Evolutionary conservation across 2,113 vertebrate genomes (phyloP), one percentile per base, ranked within the genome.

Genomic region (Spea bombifrons): DNA sequence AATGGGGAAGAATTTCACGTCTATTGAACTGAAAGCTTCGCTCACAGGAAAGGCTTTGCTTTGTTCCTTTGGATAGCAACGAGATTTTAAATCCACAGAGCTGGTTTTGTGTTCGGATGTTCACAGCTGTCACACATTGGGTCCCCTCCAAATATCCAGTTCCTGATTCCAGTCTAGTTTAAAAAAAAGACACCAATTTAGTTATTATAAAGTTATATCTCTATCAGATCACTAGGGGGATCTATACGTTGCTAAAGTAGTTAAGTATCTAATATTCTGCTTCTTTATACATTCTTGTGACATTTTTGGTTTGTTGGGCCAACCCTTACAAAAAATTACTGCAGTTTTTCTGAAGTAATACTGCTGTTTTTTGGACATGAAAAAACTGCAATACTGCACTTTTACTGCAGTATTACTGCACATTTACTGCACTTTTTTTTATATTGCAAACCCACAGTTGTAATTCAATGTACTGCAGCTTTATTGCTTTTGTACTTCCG

Each of bases 41-140:
- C 3, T 66, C 47, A 66, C 5, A 15, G 55, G 16, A 52, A 61
- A 5, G 61, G 3, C 59, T 57, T 12, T 63, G 3, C 16, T 80
- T 66, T 82, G 47, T 78, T 75, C 86, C 43, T 3, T 17, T 63
- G 0, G 30, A 30, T n/a, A 13, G 16, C 5, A 57, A 4, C 61
- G 59, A 4, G 8, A 43, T 80, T 72, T 76, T 61, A 50, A 69
- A 70, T 13, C 3, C 52, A 68, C 71, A 81, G 72, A 81, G 17
- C n/a, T 83, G 75, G 13, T 68, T 78, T 81, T 73, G 12, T 75
- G 16, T 61, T 13, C 2, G 59, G 86, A 7, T 76, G 81, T 84
- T 83, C 75, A 15, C 43, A 84, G 72, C 43, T 0, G 68, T 46
- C 76, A 77, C 8, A n/a, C 55, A 82, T 84, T 78, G 67, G 66